Base-by-base conservation (phyloP, 2,113 vertebrate genomes). In the Anguilla rostrata region DNA sequence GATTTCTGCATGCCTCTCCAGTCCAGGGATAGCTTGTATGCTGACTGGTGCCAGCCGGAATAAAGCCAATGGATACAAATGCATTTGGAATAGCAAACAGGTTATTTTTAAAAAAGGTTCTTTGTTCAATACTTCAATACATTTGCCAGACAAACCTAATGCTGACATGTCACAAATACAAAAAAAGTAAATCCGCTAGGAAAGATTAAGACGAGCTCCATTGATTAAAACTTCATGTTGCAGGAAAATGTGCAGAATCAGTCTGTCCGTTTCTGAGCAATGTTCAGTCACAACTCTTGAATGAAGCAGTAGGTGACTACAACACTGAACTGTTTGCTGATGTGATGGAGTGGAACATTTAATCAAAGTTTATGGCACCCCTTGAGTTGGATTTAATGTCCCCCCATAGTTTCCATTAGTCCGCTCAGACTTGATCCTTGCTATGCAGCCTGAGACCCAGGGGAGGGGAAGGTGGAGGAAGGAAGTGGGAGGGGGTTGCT, bases 361-460 rank as follows among this genome's bases (percentile, higher is more conserved):
- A 90, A 92, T 89, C 84, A 88, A 56, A 87, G 81, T 75, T 49
- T 83, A 87, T 88, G 84, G 88, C 88, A 81, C 85, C 82, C 84
- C 84, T 89, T 89, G 71, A 57, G 83, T 88, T 39, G 81, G 90
- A 85, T 90, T 87, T 88, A 88, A 88, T 90, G 79, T 88, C 81
- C 87, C 85, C 86, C 86, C 22, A 79, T 92, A 91, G 86, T 93
- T 94, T 94, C 92, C 94, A 93, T 82, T 90, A 90, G 88, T 87
- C n/a, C 60, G 15, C 63, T 91, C 40, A n/a, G 41, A 88, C 88
- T 86, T 90, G 92, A 92, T 92, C 91, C 90, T 82, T 8, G 2
- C 92, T 90, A 90, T 89, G 88, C 83, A 85, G 87, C 84, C 87
- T 82, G 83, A 78, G 39, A 80, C 78, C 78, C 15, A 6, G 78